Percentiles rank a stretch among this genome's conserved stretches.
Evolutionary conservation across 2,888 invertebrate genomes (phyloP).

Genomic region (Meghimatium bilineatum): DNA sequence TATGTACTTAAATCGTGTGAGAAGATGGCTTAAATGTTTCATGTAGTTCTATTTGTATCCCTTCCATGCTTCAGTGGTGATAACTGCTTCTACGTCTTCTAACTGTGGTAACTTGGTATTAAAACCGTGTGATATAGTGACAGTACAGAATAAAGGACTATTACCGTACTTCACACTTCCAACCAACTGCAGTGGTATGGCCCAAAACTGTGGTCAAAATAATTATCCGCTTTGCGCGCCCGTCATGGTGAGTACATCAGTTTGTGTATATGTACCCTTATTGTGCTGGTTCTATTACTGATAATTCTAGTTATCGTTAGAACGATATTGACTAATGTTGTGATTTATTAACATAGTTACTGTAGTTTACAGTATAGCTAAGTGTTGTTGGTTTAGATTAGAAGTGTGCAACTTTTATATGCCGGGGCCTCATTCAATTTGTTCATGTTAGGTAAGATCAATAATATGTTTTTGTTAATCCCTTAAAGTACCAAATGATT

Average conservation of each 20-base stretch:
- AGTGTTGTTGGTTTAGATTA: too few species aligned
- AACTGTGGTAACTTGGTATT: slow-evolving; percentile 54
- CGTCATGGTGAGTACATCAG: slow-evolving; percentile 53
- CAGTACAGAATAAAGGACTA: slow-evolving; percentile 53
- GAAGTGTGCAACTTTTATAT: too few species aligned
- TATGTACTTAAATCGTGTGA: slow-evolving; percentile 54
- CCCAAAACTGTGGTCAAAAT: slow-evolving; percentile 56
- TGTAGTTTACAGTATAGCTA: too few species aligned
- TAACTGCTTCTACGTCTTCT: slow-evolving; percentile 51
- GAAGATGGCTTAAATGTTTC: slow-evolving; percentile 48
- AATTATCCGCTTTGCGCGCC: slow-evolving; percentile 57
- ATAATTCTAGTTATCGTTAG: too few species aligned
- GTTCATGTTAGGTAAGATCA: too few species aligned
- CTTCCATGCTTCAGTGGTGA: slow-evolving; percentile 58
- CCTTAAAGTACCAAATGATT: too few species aligned
- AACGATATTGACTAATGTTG: too few species aligned
- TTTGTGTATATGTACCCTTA: neutral
- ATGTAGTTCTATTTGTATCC: slow-evolving; percentile 53
- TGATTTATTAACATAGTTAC: too few species aligned
- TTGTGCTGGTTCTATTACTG: slow-evolving; percentile 3
- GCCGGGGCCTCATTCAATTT: too few species aligned
- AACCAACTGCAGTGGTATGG: slow-evolving; percentile 51
- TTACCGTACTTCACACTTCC: slow-evolving; percentile 42
- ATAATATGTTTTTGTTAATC: too few species aligned
- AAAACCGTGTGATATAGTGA: slow-evolving; percentile 52